These are phyloP conservation scores for Petrosia ficiformis DNA, from an alignment of 37 sponge, comb jelly and placozoan species.

Conservation along the genomic window DNA sequence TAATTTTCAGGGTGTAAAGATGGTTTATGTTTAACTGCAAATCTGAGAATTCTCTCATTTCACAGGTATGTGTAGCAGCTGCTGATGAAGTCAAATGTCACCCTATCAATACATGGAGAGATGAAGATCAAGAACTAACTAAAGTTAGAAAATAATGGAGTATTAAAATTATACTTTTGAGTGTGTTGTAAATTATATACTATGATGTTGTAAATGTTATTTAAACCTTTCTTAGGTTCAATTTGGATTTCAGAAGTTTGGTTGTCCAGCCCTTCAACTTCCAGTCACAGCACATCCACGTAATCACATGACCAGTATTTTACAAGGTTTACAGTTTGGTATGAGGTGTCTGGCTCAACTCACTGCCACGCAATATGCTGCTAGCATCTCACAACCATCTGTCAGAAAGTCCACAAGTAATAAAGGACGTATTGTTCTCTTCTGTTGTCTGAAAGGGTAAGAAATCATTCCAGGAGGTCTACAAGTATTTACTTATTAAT, in stretches of 20 bases:
- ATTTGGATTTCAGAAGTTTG: slow-evolving; percentile 70
- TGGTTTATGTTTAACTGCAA: too few species aligned
- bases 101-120: slow-evolving; percentile 80
- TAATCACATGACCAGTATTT: slow-evolving; percentile 5
- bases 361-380: slow-evolving; percentile 77
- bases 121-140: slow-evolving; percentile 76
- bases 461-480: background rate
- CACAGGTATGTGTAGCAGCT: slow-evolving; percentile 65
- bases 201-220: background rate
- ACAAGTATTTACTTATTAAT: background rate
- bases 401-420: slow-evolving; percentile 19
- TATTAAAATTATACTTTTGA: background rate
- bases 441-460: slow-evolving; percentile 52
- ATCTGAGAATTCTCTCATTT: too few species aligned
- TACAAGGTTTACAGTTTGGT: slow-evolving; percentile 60
- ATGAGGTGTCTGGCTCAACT: slow-evolving; percentile 74
- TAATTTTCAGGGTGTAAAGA: too few species aligned
- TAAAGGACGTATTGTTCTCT: slow-evolving; percentile 65
- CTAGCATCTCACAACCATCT: slow-evolving; percentile 7
- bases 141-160: slow-evolving; percentile 16
- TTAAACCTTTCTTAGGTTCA: slow-evolving; percentile 30
- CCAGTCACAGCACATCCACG: background rate
- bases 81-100: slow-evolving; percentile 60
- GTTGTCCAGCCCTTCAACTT: slow-evolving; percentile 16
- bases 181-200: background rate